Conservation (phyloP, 2,888 invertebrate species). For the Clusia tigrina region DNA sequence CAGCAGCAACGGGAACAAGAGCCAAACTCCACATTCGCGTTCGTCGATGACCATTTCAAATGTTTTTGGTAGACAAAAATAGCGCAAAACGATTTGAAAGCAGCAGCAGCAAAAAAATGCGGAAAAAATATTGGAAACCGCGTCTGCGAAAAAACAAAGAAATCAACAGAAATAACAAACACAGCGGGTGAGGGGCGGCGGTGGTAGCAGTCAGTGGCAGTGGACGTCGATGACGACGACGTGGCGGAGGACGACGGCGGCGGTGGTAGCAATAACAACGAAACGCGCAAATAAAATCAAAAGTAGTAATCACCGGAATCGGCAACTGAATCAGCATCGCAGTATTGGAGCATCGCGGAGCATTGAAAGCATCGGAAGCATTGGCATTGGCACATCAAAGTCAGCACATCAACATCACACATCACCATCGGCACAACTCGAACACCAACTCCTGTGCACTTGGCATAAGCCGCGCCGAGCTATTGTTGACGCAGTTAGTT, state of each 20-base stretch:
- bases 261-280: not conserved
- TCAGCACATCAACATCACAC: not conserved
- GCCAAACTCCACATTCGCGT: not conserved
- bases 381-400: not conserved
- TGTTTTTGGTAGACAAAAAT: constrained; percentile 32
- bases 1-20: not conserved
- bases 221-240: not conserved
- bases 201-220: no score
- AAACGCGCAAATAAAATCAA: constrained; percentile 6
- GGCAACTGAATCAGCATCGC: not conserved
- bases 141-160: constrained; percentile 54
- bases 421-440: not conserved
- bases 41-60: constrained; percentile 58
- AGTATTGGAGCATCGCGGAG: not conserved
- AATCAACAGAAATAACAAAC: constrained; percentile 19
- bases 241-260: constrained; percentile 32
- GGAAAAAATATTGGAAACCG: constrained; percentile 39
- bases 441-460: no score
- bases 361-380: not conserved
- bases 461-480: no score
- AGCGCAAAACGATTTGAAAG: constrained; percentile 17
- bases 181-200: no score
- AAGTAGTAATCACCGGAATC: not conserved
- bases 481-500: no score
- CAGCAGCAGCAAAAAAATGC: constrained; percentile 11